phyloP scores from a whole-genome alignment of 2,113 vertebrate genomes.

The Dicerorhinus sumatrensis region DNA sequence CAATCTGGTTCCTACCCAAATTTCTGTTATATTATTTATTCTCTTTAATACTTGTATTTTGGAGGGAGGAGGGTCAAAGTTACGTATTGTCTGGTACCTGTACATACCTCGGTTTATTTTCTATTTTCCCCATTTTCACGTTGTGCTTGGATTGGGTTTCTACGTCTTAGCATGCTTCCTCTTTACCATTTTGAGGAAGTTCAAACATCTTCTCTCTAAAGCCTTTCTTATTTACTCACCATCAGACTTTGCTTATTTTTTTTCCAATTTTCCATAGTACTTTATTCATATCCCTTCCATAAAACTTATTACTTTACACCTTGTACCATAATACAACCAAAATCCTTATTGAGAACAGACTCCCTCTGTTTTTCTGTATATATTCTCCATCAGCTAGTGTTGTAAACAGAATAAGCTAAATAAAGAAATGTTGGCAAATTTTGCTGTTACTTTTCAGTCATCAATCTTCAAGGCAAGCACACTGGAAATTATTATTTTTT shows the following conservation, averaged over 20 bases:
- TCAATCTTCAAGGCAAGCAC: neutral
- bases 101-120: neutral
- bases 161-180: neutral
- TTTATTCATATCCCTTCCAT: neutral
- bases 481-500: neutral
- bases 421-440: neutral
- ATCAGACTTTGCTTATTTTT: neutral
- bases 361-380: neutral
- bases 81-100: neutral
- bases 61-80: neutral
- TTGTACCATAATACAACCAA: neutral
- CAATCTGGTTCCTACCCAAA: neutral
- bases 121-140: neutral
- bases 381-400: neutral
- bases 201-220: neutral
- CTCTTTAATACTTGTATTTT: neutral
- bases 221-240: neutral
- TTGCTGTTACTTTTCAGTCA: neutral
- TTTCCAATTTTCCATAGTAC: neutral
- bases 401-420: neutral
- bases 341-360: neutral
- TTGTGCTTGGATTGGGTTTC: neutral
- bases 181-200: neutral
- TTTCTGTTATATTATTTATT: neutral
- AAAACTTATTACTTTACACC: neutral